Evolutionary conservation across 2,113 vertebrate genomes (phyloP).

Genomic region (Cyprinus carpio): DNA sequence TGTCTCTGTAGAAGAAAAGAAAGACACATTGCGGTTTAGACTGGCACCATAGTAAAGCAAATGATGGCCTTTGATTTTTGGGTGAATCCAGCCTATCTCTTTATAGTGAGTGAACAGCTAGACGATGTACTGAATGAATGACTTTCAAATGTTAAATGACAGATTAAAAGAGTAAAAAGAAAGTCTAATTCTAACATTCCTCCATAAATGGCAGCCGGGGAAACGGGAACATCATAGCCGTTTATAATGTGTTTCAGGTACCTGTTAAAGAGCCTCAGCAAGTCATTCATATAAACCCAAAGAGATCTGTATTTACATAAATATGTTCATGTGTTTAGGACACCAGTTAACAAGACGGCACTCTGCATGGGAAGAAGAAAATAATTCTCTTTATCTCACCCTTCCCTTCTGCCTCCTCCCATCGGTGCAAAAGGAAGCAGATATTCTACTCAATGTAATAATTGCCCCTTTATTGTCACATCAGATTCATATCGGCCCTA

Average conservation of each 20-base stretch:
- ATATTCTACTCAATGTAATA: conserved; percentile 69
- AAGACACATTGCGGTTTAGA: background rate
- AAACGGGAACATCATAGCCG: background rate
- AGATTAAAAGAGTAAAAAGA: conserved; percentile 1
- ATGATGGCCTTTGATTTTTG: background rate
- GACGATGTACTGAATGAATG: background rate
- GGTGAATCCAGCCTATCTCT: background rate
- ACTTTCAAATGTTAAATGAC: background rate
- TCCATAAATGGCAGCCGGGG: conserved; percentile 1
- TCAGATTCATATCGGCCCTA: conserved; percentile 76
- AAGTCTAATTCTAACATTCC: conserved; percentile 6
- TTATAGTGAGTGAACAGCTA: background rate
- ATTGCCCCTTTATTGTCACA: conserved; percentile 78
- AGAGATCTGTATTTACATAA: conserved; percentile 22
- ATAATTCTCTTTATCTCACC: conserved; percentile 51
- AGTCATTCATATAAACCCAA: conserved; percentile 35
- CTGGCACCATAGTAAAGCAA: background rate
- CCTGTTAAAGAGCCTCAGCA: conserved; percentile 13
- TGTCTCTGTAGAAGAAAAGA: background rate
- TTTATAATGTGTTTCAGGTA: background rate
- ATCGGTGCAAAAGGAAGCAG: conserved; percentile 63
- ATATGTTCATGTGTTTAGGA: conserved; percentile 12
- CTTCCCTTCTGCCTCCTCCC: conserved; percentile 47
- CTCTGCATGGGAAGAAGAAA: conserved; percentile 29
- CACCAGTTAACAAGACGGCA: conserved; percentile 19